phyloP scores from a whole-genome alignment of 2,888 invertebrate genomes.

The Branchellion lobata region DNA sequence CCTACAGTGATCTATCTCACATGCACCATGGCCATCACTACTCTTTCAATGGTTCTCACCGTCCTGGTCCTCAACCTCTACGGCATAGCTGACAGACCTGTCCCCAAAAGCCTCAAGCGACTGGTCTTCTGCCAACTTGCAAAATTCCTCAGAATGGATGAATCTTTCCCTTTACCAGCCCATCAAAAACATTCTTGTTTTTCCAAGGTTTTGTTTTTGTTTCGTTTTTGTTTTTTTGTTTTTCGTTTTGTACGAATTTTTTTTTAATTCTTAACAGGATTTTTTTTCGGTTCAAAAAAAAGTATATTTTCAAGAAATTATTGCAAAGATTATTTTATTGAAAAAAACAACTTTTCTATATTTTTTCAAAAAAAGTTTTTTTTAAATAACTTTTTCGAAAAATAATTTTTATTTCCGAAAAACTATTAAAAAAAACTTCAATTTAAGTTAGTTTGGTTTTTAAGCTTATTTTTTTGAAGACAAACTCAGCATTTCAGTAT shows the following conservation, averaged over 20 bases:
- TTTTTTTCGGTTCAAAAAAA: neutral
- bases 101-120: slow-evolving; percentile 50
- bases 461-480: too few relatives aligned
- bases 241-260: neutral
- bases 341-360: too few relatives aligned
- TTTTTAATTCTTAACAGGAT: neutral
- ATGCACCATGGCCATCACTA: slow-evolving; percentile 53
- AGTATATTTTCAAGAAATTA: neutral
- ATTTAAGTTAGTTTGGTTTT: too few relatives aligned
- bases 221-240: neutral
- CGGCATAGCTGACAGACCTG: slow-evolving; percentile 51
- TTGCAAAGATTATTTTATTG: too few relatives aligned
- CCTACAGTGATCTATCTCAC: slow-evolving; percentile 52
- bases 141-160: slow-evolving; percentile 44
- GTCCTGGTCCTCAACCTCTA: slow-evolving; percentile 53
- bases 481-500: too few relatives aligned
- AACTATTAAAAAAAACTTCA: too few relatives aligned
- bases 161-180: neutral
- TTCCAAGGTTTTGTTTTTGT: neutral
- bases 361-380: too few relatives aligned
- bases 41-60: slow-evolving; percentile 53
- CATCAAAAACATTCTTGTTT: neutral
- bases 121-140: slow-evolving; percentile 48
- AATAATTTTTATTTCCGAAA: too few relatives aligned
- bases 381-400: too few relatives aligned